Evolutionary conservation across 2,888 invertebrate genomes (phyloP), one percentile per base, ranked within the genome.

Genomic region (Vannuccia rotundouncinata): DNA sequence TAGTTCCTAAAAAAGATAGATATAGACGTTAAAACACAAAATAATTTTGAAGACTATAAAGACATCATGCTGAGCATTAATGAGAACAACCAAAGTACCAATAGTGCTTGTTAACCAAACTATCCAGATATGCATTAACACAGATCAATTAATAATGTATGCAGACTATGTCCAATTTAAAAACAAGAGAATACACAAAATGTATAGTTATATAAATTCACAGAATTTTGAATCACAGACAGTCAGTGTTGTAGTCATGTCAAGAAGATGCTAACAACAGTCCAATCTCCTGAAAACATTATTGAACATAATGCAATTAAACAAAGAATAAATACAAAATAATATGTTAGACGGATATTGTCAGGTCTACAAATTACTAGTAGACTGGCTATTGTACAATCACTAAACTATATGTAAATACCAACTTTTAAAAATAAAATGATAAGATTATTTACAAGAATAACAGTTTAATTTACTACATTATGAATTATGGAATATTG

Each of bases 1-100:
- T 97, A 99, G 88, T 98, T 98, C 92, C 91, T 91, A 85, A 1
- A 87, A 85, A 78, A 79, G 82, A 81, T 74, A 81, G 81, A 60
- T 10, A 28, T 60, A 77, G n/a, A 76, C 17, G n/a, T 5, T 5
- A 45, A 13, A 17, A 45, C 45, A 13, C 5, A 45, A 13, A 66
- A 22, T 66, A 22, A 66, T 22, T 66, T 5, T 22, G 2, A 22
- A 22, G 66, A 22, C 22, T n/a, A n/a, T n/a, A n/a, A n/a, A n/a
- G n/a, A n/a, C n/a, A n/a, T n/a, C n/a, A n/a, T n/a, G n/a, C n/a
- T n/a, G n/a, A n/a, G 45, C 45, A 13, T 45, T 45, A 45, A 45
- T 5, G 45, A 45, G 45, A 45, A 45, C 45, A 13, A 45, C 45
- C 45, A 45, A 45, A 13, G 45, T 45, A 45, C 45, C 45, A 45